Conservation (phyloP, 92 coral and sea anemone genomes). For the Phenganax stokvisi region DNA sequence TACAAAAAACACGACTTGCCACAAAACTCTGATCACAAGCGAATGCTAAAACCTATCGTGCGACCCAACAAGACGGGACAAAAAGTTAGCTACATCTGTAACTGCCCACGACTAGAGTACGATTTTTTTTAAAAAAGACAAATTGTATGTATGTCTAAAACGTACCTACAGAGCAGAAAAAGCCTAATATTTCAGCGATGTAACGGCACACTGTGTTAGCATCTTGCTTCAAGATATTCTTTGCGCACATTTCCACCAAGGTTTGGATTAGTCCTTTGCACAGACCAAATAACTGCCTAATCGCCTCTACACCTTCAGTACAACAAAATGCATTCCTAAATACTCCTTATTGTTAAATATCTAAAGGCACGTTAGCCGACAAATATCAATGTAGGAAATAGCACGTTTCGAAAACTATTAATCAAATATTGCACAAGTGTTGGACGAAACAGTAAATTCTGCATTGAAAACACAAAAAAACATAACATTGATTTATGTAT, state of each 20-base stretch:
- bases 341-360: background rate
- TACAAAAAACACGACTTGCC: conserved; percentile 22
- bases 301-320: conserved; percentile 19
- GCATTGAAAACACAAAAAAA: too few relatives aligned
- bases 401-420: too few relatives aligned
- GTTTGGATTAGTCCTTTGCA: conserved; percentile 49
- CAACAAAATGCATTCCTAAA: background rate
- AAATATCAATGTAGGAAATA: too few relatives aligned
- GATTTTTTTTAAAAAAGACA: too few relatives aligned
- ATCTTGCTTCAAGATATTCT: conserved; percentile 54
- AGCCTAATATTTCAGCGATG: conserved; percentile 86
- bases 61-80: too few relatives aligned
- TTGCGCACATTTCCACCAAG: conserved; percentile 53
- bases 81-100: too few relatives aligned
- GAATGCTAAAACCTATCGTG: too few relatives aligned
- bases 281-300: conserved; percentile 12
- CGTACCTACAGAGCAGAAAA: conserved; percentile 92
- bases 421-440: too few relatives aligned
- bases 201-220: conserved; percentile 39
- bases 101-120: too few relatives aligned
- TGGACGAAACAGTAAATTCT: too few relatives aligned
- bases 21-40: too few relatives aligned
- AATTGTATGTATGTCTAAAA: background rate
- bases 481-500: too few relatives aligned
- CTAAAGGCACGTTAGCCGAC: background rate